A percentile compares a stretch with the other conserved stretches of the same genome.
phyloP scores from a whole-genome alignment of 2,888 invertebrate species.

The Imbricaverruca yamaguchii region DNA sequence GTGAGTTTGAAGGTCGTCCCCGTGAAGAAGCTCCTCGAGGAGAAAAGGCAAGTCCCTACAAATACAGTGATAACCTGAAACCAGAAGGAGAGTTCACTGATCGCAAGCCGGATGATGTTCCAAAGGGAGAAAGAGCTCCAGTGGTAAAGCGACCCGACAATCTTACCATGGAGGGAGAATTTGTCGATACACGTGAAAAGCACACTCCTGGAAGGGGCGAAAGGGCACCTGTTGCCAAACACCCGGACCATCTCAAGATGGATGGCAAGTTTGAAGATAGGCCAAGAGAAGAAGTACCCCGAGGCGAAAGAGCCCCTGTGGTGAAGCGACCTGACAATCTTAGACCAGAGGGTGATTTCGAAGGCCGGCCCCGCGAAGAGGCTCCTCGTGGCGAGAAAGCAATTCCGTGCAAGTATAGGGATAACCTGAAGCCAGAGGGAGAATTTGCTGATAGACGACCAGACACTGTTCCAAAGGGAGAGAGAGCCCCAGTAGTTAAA shows the following conservation, averaged over 20 bases:
- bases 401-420: too few species aligned
- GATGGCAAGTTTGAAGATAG: conserved; percentile 33
- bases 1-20: conserved; percentile 37
- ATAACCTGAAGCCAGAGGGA: too few species aligned
- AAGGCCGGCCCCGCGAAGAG: too few species aligned
- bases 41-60: background rate
- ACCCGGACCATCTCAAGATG: conserved; percentile 33
- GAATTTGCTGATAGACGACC: too few species aligned
- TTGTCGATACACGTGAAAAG: conserved; percentile 26
- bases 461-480: too few species aligned
- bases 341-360: conserved; percentile 54
- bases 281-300: conserved; percentile 23
- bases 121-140: conserved; percentile 37
- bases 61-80: background rate
- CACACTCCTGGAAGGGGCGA: conserved; percentile 43
- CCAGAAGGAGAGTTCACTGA: background rate
- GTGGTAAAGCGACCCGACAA: background rate
- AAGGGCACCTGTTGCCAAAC: conserved; percentile 46
- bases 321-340: conserved; percentile 53
- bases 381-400: too few species aligned
- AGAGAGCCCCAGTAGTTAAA: too few species aligned
- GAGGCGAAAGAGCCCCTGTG: conserved; percentile 31
- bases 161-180: conserved; percentile 30
- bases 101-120: conserved; percentile 37
- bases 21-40: background rate